Evolutionary conservation across 2,797 vertebrate species (phyloP), one percentile per base, ranked within the genome.

Genomic region (Dipus sagitta): DNA sequence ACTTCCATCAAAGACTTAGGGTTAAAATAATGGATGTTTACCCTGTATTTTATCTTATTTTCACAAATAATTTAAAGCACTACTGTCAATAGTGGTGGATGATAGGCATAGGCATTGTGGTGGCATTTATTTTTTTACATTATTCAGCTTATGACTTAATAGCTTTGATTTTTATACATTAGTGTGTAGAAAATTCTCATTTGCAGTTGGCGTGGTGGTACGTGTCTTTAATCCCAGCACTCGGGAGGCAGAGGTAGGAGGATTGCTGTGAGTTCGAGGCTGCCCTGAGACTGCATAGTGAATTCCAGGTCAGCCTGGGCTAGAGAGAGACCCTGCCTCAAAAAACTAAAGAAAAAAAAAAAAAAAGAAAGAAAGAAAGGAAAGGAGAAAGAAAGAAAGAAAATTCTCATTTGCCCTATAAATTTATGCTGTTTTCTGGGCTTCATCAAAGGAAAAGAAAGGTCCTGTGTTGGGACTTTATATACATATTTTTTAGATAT

Each of bases 381-480:
- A 38, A 38, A 38, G 38, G 6, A 38, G 38, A 38, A 38, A 6
- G 38, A 38, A 38, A 6, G 38, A 38, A 38, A 38, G 38, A 38
- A 38, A 38, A 38, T 82, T 94, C 28, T 91, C n/a, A 81, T 68
- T 94, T 93, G 24, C 60, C 60, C 42, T 58, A 2, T 67, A 26
- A 90, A 18, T 86, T 21, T 89, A 24, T 86, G 38, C 38, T 81
- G 34, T 20, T 82, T 82, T 75, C 52, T 89, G 42, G 62, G 54
- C 23, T 84, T 84, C 70, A 42, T 84, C 68, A 94, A 84, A 87
- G 83, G 34, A 72, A 86, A 92, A 68, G 47, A 72, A 86, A 92
- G 60, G 8, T 77, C 32, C 71, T 92, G 23, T 34, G 30, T 84
- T 84, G 83, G 86, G 24, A 8, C 20, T 89, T 79, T 74, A n/a